phyloP scores from a whole-genome alignment of 2,113 vertebrate genomes.

The Spea bombifrons region DNA sequence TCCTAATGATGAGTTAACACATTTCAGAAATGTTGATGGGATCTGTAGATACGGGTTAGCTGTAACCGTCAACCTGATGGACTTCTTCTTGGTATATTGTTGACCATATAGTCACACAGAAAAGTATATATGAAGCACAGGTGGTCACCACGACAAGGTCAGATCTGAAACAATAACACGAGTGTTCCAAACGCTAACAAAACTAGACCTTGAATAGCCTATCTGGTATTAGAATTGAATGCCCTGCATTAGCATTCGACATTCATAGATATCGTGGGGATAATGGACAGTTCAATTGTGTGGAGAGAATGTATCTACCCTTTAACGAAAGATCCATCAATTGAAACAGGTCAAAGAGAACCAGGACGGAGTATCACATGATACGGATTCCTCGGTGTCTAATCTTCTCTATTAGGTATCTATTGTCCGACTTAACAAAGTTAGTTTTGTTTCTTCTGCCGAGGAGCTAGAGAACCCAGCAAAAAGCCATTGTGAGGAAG shows the following conservation, averaged over 20 bases:
- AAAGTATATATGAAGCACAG: background rate
- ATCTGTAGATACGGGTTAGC: no score
- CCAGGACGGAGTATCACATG: slow-evolving; percentile 34
- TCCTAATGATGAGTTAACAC: no score
- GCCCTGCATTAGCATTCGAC: slow-evolving; percentile 38
- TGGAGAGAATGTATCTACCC: slow-evolving; percentile 29
- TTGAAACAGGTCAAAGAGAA: slow-evolving; percentile 38
- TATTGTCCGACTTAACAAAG: slow-evolving; percentile 41
- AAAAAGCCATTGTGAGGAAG: slow-evolving; percentile 13
- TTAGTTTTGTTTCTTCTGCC: slow-evolving; percentile 35
- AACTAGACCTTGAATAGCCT: slow-evolving; percentile 12
- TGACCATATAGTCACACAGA: background rate
- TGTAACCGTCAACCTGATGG: no score
- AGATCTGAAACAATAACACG: slow-evolving; percentile 11
- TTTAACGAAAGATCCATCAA: slow-evolving; percentile 47
- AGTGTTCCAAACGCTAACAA: slow-evolving; percentile 26
- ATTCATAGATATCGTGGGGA: slow-evolving; percentile 21
- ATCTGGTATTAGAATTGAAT: slow-evolving; percentile 36
- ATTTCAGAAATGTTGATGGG: no score
- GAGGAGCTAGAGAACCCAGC: slow-evolving; percentile 9
- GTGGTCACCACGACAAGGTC: slow-evolving; percentile 12
- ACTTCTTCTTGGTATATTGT: background rate
- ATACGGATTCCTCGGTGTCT: slow-evolving; percentile 30
- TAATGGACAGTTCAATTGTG: slow-evolving; percentile 29
- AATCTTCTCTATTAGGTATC: slow-evolving; percentile 21